phyloP scores from a whole-genome alignment of 1,140 invertebrate species.

The Cotesia glomerata region DNA sequence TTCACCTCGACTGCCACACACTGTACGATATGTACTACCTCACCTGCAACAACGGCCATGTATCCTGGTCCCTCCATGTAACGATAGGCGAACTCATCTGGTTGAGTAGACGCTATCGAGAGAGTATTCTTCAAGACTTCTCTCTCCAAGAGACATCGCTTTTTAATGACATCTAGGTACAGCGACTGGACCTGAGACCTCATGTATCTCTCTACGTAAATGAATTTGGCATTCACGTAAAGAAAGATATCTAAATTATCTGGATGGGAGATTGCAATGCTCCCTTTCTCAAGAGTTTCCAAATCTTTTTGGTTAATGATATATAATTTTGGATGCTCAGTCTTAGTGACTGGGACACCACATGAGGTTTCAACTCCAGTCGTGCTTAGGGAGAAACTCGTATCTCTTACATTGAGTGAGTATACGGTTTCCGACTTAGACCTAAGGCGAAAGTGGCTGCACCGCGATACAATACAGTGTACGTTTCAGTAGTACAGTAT shows the following conservation, averaged over 20 bases:
- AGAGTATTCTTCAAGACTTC: no score
- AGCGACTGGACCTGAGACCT: slow-evolving; percentile 15
- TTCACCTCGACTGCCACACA: slow-evolving; percentile 30
- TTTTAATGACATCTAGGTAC: slow-evolving; percentile 10
- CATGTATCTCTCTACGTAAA: slow-evolving; percentile 25
- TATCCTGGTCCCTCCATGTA: no score
- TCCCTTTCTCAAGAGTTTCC: slow-evolving; percentile 20
- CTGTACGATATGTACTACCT: no score
- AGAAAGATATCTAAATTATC: slow-evolving; percentile 33
- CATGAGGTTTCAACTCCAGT: no score
- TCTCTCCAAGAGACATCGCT: slow-evolving; percentile 15
- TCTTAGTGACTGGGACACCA: slow-evolving; percentile 14
- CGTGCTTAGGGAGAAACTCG: slow-evolving; percentile 23
- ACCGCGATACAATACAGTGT: slow-evolving; percentile 30
- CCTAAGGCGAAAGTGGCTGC: slow-evolving; percentile 23
- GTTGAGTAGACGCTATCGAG: no score
- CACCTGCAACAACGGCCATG: no score
- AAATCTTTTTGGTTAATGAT: slow-evolving; percentile 30
- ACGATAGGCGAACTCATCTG: no score
- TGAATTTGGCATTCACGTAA: slow-evolving; percentile 31
- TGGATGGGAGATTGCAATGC: slow-evolving; percentile 20
- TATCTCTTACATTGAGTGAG: slow-evolving; percentile 17
- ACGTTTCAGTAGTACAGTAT: slow-evolving; percentile 14
- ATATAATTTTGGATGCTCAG: slow-evolving; percentile 38
- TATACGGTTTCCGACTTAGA: slow-evolving; percentile 23